These are phyloP conservation scores for Hestina assimilis DNA, from an alignment of 1,140 invertebrate genomes.

Conservation along the genomic window DNA sequence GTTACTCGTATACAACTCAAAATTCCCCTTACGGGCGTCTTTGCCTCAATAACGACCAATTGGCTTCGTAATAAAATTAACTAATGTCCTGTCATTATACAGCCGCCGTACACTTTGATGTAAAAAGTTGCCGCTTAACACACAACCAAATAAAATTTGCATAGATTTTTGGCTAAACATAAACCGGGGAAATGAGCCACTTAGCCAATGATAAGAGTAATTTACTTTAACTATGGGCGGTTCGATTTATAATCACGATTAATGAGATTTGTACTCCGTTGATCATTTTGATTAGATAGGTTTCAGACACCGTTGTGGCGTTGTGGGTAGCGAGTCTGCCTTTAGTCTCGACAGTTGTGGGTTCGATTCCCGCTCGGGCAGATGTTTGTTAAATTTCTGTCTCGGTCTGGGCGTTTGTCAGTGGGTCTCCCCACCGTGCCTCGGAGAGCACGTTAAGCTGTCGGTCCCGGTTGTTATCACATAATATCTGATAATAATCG, in stretches of 20 bases:
- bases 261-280: neutral
- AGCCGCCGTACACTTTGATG: constrained; percentile 25
- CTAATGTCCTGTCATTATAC: constrained; percentile 37
- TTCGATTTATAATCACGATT: neutral
- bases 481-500: no score
- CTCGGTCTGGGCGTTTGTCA: no score
- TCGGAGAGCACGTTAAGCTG: no score
- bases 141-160: constrained; percentile 23
- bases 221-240: constrained; percentile 1
- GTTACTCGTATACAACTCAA: constrained; percentile 21
- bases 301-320: no score
- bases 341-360: no score
- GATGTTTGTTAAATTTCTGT: no score
- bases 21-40: constrained; percentile 23
- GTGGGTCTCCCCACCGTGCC: no score
- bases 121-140: constrained; percentile 29
- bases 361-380: no score
- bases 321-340: no score
- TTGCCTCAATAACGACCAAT: constrained; percentile 28
- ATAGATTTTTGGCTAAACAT: constrained; percentile 28
- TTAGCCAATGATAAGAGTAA: neutral
- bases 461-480: no score
- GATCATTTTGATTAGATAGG: no score
- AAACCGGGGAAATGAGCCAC: neutral
- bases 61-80: constrained; percentile 39